Evolutionary conservation across 1,140 invertebrate species (phyloP).

Genomic region (Microplitis mediator): DNA sequence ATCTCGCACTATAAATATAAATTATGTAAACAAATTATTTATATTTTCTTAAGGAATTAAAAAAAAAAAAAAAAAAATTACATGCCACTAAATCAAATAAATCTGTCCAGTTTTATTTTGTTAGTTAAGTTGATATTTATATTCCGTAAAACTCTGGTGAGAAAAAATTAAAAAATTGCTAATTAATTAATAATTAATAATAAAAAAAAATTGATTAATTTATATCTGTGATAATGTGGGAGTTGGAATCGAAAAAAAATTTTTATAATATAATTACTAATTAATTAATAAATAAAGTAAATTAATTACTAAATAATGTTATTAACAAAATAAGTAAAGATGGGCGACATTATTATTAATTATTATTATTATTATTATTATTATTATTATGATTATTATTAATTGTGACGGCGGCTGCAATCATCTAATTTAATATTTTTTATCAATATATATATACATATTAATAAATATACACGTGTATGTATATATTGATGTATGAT

Average conservation of each 20-base stretch:
- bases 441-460: too few relatives aligned
- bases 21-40: background rate
- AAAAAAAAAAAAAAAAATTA: conserved; percentile 17
- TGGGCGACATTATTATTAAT: background rate
- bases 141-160: too few relatives aligned
- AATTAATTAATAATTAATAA: background rate
- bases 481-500: too few relatives aligned
- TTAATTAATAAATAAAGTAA: background rate
- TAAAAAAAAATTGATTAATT: conserved; percentile 65
- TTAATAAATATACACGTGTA: too few relatives aligned
- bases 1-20: background rate
- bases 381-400: too few relatives aligned
- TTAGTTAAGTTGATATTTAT: too few relatives aligned
- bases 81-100: conserved; percentile 67
- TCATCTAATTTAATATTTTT: conserved; percentile 12
- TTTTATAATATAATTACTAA: background rate
- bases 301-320: conserved; percentile 5
- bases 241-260: conserved; percentile 23
- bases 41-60: conserved; percentile 2
- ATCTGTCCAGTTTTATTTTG: conserved; percentile 55
- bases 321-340: conserved; percentile 35
- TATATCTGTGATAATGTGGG: conserved; percentile 69
- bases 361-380: too few relatives aligned
- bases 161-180: background rate
- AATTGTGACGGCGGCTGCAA: background rate